phyloP scores from a whole-genome alignment of 2,888 invertebrate genomes.

The Notodonta dromedarius region DNA sequence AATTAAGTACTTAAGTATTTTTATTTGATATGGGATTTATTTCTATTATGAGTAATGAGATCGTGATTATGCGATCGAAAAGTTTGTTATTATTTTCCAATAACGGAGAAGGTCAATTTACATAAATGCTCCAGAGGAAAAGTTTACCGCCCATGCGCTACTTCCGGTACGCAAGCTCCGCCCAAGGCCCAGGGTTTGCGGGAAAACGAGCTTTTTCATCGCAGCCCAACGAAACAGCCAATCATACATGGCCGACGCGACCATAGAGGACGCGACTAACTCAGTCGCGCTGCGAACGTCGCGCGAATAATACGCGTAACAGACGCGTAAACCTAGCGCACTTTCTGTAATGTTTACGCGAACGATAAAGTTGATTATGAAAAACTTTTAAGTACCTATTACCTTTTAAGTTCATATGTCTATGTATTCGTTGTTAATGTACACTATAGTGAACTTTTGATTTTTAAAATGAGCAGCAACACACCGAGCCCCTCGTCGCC shows the following conservation, averaged over 20 bases:
- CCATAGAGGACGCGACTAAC: too few species aligned
- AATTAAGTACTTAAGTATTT: too few species aligned
- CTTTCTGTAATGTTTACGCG: conserved; percentile 71
- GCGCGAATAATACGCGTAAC: conserved; percentile 42
- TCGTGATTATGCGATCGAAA: too few species aligned
- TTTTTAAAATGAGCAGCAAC: conserved; percentile 79
- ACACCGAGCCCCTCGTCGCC: conserved; percentile 71
- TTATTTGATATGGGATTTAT: too few species aligned
- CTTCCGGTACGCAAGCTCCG: conserved; percentile 63
- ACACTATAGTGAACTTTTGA: conserved; percentile 41
- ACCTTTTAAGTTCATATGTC: conserved; percentile 30
- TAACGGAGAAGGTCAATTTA: not conserved
- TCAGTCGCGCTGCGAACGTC: conserved; percentile 62
- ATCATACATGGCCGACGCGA: conserved; percentile 38
- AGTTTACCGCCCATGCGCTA: conserved; percentile 49
- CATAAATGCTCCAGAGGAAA: conserved; percentile 12
- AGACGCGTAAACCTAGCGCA: conserved; percentile 18
- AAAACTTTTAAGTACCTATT: conserved; percentile 51
- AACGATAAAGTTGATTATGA: conserved; percentile 55
- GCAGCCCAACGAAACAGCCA: conserved; percentile 38
- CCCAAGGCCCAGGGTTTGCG: conserved; percentile 59
- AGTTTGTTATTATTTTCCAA: too few species aligned
- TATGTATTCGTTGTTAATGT: conserved; percentile 33
- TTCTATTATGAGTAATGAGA: too few species aligned
- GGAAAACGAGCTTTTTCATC: conserved; percentile 62